Base-by-base conservation (phyloP, 1,140 invertebrate genomes). In the Lasaia peninsularis region DNA sequence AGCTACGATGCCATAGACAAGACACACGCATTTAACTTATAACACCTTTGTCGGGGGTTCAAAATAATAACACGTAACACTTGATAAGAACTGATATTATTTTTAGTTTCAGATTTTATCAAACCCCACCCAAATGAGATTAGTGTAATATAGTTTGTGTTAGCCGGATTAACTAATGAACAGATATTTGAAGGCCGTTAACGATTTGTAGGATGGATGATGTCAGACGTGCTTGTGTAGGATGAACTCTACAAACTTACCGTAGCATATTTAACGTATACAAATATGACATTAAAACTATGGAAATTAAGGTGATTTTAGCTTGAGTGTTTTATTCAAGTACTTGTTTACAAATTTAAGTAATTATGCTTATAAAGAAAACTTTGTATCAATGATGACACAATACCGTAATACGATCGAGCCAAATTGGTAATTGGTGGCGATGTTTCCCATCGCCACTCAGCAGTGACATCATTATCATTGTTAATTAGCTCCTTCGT, bases 131-230 rank as follows among this genome's bases (percentile, higher is more conserved):
- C 8, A 48, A 20, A 48, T 48, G 2, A 48, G 18, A 48, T 21
- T 20, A 2, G 18, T 4, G 18, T 11, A 11, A 20, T 48, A 48
- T 11, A 48, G 40, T 21, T 48, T 48, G 16, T 48, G 40, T 48
- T 16, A 40, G 37, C 14, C 18, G 11, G 40, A 48, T 48, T 48
- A 48, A 48, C 40, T 48, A 48, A 48, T 48, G 40, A 21, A 21
- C 9, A 11, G 40, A 48, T 54, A 28, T 56, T 61, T 51, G 59
- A 61, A 61, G 59, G 59, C 49, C 53, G 58, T 16, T 59, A 59
- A 59, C 58, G 59, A 49, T 61, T 49, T 51, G 53, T 61, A 50
- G 59, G 53, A 56, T 49, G 59, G 54, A 54, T 61, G 59, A 61
- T 61, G 59, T 61, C 59, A 61, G 59, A 55, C 24, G 32, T 21